Conservation (phyloP, 2,888 invertebrate genomes). For the Sarcophaga caerulescens region DNA sequence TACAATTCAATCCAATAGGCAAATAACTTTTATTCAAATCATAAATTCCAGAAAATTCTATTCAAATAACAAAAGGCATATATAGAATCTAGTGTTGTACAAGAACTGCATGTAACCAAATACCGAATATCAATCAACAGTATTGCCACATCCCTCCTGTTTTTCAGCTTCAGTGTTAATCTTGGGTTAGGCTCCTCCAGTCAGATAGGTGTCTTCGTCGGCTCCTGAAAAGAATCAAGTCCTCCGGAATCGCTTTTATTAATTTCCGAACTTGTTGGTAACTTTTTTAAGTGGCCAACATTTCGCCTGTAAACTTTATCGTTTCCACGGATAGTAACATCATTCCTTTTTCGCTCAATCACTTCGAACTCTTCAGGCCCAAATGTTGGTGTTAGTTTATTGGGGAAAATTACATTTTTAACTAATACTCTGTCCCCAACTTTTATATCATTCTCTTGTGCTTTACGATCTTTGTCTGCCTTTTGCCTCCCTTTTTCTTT, state of each 20-base stretch:
- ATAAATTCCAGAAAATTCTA: neutral
- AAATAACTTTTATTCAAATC: neutral
- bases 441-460: too few relatives aligned
- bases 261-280: too few relatives aligned
- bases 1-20: neutral
- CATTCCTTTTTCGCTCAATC: conserved; percentile 27
- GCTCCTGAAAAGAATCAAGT: too few relatives aligned
- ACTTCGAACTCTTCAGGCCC: conserved; percentile 5
- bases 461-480: neutral
- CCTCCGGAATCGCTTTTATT: too few relatives aligned
- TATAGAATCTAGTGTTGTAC: too few relatives aligned
- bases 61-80: too few relatives aligned
- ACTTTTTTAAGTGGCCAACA: too few relatives aligned
- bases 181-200: too few relatives aligned
- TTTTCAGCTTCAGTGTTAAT: too few relatives aligned
- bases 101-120: neutral
- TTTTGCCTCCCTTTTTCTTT: too few relatives aligned
- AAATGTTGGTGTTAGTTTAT: conserved; percentile 34
- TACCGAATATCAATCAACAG: neutral
- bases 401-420: neutral
- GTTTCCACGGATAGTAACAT: conserved; percentile 34
- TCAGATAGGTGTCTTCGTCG: too few relatives aligned
- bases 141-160: neutral
- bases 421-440: too few relatives aligned
- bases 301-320: neutral